Evolutionary conservation across 2,888 invertebrate species (phyloP), one percentile per base, ranked within the genome.

Genomic region (Drosophila demipolita): DNA sequence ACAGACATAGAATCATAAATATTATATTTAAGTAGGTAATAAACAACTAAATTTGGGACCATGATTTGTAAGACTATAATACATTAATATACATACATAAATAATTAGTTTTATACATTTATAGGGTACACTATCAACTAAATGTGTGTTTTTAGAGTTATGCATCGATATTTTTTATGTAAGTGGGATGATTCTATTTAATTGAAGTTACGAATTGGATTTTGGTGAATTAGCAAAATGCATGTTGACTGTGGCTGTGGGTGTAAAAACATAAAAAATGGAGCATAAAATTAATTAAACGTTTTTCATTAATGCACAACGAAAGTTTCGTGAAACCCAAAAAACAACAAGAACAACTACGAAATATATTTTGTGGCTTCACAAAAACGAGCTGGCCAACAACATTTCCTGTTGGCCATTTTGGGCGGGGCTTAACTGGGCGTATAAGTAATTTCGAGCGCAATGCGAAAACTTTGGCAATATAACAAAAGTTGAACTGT

Each of bases 391-490:
- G 29, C 52, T 35, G 55, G 26, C 50, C 36, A 60, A 26, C 36
- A 50, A 20, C 40, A 26, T 20, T 38, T 48, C n/a, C 48, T n/a
- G 33, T 48, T 33, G 48, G 48, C 6, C 55, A 49, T 12, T 45
- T 35, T 29, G 59, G 59, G 52, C 49, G 53, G 32, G 61, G 67
- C 66, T 45, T 57, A 52, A 61, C 55, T 72, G 71, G 80, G 84
- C 68, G 87, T 70, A 72, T 87, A 78, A 75, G 87, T 77, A 80
- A 83, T 83, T 86, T 86, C 32, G 62, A 69, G 67, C 71, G 85
- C 78, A 83, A 83, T 90, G 89, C 69, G 77, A 82, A 91, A 91
- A 91, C 78, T 91, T 91, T 91, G 71, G 82, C 82, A 90, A 87
- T 90, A 83, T 84, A 69, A 75, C 36, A 66, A 84, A 90, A 83